These are phyloP conservation scores for Hofmannophila pseudospretella DNA, from an alignment of 2,888 invertebrate genomes.

Conservation along the genomic window DNA sequence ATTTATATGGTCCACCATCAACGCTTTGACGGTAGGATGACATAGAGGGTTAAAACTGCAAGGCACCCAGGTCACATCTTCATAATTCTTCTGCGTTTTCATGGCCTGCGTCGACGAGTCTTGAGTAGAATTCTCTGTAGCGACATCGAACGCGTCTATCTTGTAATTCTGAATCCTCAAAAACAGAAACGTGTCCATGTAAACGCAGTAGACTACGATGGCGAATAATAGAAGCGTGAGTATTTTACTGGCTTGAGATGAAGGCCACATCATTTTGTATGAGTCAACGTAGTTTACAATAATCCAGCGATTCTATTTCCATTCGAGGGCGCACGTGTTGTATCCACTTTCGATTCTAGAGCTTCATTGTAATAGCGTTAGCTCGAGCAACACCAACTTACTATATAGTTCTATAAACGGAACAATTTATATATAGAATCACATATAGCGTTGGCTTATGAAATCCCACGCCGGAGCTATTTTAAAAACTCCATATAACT, in stretches of 20 bases:
- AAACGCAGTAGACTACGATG: slow-evolving; percentile 80
- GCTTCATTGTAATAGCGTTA: neutral
- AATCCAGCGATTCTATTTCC: slow-evolving; percentile 4
- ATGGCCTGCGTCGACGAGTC: slow-evolving; percentile 43
- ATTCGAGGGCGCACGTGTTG: neutral
- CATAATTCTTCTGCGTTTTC: slow-evolving; percentile 49
- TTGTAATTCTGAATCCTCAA: slow-evolving; percentile 83
- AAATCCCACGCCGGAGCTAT: neutral
- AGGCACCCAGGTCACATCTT: slow-evolving; percentile 78
- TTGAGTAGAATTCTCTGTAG: slow-evolving; percentile 25
- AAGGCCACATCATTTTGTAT: slow-evolving; percentile 82
- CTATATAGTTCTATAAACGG: too few species aligned
- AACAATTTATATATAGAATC: too few species aligned
- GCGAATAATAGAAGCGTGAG: slow-evolving; percentile 77
- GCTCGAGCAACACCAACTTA: too few species aligned
- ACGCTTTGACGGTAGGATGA: slow-evolving; percentile 88
- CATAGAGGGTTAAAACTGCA: slow-evolving; percentile 87
- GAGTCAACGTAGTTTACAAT: slow-evolving; percentile 12
- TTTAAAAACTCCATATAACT: neutral
- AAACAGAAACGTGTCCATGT: slow-evolving; percentile 86
- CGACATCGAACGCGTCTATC: slow-evolving; percentile 59
- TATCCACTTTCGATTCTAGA: neutral
- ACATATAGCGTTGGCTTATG: neutral
- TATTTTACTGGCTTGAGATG: slow-evolving; percentile 85
- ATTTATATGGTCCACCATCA: slow-evolving; percentile 90